Percentiles rank a stretch among this genome's conserved stretches.
These are phyloP conservation scores for Tenualosa ilisha DNA, from an alignment of 2,797 vertebrate species.

Conservation along the genomic window DNA sequence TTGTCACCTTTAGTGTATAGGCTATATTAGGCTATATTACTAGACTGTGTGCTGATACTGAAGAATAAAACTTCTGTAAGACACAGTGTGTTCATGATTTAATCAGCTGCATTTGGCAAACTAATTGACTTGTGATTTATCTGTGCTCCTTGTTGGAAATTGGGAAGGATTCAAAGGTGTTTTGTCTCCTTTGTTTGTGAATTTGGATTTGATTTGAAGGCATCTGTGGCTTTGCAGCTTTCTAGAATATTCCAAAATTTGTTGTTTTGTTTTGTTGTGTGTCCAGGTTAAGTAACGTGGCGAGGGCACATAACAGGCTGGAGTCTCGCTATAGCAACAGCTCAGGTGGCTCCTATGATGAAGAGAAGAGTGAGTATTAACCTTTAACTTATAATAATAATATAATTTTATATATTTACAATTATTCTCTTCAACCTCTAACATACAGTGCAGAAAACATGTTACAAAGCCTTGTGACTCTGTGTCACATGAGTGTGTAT, in stretches of 20 bases:
- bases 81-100: no score
- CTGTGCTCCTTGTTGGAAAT: neutral
- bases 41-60: no score
- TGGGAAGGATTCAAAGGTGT: neutral
- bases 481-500: no score
- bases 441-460: neutral
- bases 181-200: neutral
- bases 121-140: neutral
- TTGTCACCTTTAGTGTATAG: no score
- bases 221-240: neutral
- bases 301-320: conserved; percentile 91
- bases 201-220: conserved; percentile 5
- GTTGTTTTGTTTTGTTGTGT: conserved; percentile 3
- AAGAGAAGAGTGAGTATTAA: conserved; percentile 90
- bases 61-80: no score
- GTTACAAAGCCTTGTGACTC: no score
- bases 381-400: neutral
- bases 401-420: no score
- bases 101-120: neutral
- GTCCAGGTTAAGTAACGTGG: conserved; percentile 80
- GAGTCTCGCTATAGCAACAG: conserved; percentile 99
- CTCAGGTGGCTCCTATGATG: conserved; percentile 96
- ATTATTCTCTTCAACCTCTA: neutral
- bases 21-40: no score
- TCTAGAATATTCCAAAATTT: neutral